phyloP scores from a whole-genome alignment of 2,113 vertebrate genomes.

The Tiliqua scincoides region DNA sequence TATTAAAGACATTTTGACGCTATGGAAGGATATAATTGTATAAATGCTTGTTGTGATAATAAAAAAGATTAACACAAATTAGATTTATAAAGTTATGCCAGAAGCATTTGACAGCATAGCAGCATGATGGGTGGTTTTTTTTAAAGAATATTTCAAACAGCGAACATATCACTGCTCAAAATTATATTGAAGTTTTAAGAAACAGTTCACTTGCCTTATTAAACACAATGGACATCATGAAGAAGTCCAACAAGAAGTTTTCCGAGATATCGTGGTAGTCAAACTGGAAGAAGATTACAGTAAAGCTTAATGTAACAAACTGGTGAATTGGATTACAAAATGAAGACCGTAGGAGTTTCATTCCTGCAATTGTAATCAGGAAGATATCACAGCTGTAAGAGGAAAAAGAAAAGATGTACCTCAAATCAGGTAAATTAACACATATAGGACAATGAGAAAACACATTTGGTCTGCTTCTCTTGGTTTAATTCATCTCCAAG shows the following conservation, averaged over 20 bases:
- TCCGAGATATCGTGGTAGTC: constrained; percentile 92
- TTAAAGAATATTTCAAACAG: not conserved
- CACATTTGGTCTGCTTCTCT: not conserved
- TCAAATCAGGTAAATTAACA: constrained; percentile 24
- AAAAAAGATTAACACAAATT: constrained; percentile 1
- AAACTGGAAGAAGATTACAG: constrained; percentile 94
- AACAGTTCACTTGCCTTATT: constrained; percentile 85
- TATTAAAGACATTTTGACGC: not conserved
- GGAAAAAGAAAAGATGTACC: constrained; percentile 55
- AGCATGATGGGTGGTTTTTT: not conserved
- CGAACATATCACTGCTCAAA: not conserved
- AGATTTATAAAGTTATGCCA: not conserved
- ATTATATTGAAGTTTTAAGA: not conserved
- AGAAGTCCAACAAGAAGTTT: constrained; percentile 96
- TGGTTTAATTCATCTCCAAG: not conserved
- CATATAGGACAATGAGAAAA: constrained; percentile 1
- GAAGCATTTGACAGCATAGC: not conserved
- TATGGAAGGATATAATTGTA: not conserved
- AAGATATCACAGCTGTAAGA: constrained; percentile 90
- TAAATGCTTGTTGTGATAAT: not conserved
- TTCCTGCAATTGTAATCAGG: constrained; percentile 89
- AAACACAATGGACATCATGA: constrained; percentile 93
- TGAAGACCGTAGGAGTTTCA: constrained; percentile 93
- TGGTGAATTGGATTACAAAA: constrained; percentile 95
- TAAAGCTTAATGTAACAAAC: constrained; percentile 91